Conservation (phyloP, 2,113 vertebrate genomes). For the Esox niger region DNA sequence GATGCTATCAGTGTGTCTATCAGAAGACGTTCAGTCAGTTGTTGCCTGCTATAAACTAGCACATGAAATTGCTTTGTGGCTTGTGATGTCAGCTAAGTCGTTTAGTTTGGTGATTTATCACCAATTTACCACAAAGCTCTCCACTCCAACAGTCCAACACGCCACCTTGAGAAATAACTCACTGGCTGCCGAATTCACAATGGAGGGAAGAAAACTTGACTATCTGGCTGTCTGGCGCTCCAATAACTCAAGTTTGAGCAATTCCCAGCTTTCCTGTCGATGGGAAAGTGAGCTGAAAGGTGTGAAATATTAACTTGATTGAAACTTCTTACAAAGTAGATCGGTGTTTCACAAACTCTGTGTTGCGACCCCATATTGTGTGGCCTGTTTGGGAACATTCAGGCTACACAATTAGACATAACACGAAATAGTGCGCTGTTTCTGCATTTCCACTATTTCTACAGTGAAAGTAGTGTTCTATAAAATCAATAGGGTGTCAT, state of each 20-base stretch:
- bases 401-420: no score
- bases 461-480: no score
- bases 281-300: slow-evolving; percentile 28
- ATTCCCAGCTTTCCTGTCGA: slow-evolving; percentile 29
- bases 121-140: slow-evolving; percentile 17
- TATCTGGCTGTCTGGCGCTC: slow-evolving; percentile 14
- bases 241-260: slow-evolving; percentile 26
- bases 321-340: slow-evolving; percentile 2
- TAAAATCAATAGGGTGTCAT: no score
- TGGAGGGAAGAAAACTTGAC: slow-evolving; percentile 11
- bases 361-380: no score
- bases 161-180: slow-evolving; percentile 15
- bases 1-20: neutral
- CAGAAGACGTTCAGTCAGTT: neutral
- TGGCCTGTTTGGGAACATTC: no score
- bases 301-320: slow-evolving; percentile 44
- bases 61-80: slow-evolving; percentile 20
- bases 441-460: no score
- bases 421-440: no score
- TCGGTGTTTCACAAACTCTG: no score
- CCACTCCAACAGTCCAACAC: slow-evolving; percentile 19
- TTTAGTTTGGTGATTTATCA: slow-evolving; percentile 31
- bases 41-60: slow-evolving; percentile 9
- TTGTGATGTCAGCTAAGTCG: slow-evolving; percentile 12
- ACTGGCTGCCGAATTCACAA: neutral